Evolutionary conservation across 2,113 vertebrate species (phyloP).

Genomic region (Opisthocomus hoazin): DNA sequence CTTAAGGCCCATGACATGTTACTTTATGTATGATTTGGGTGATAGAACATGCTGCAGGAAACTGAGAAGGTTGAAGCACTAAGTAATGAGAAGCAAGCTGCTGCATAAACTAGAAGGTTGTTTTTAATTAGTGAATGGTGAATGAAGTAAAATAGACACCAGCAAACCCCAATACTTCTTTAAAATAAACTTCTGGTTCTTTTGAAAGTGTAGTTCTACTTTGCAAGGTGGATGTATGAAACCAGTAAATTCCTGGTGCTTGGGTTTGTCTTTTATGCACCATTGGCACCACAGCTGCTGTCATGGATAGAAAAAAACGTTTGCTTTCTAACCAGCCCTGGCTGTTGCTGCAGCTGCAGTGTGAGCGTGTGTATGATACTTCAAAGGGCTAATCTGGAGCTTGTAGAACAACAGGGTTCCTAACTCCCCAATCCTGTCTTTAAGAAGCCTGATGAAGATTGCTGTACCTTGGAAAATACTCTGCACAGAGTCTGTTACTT

Average conservation of each 20-base stretch:
- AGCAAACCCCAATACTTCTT: not conserved
- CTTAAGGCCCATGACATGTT: not conserved
- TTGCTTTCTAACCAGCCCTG: not conserved
- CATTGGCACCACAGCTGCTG: fast-evolving
- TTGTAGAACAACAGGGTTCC: not conserved
- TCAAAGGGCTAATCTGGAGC: not conserved
- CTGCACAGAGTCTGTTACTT: not conserved
- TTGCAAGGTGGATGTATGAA: not conserved
- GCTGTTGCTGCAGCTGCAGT: not conserved
- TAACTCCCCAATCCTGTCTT: not conserved
- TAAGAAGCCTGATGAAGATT: not conserved
- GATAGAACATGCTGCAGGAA: not conserved
- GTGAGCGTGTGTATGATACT: not conserved
- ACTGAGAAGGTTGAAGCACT: not conserved
- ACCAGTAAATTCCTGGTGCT: not conserved
- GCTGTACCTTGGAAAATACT: not conserved
- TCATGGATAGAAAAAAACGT: not conserved
- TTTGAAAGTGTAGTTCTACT: not conserved
- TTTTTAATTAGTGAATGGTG: not conserved
- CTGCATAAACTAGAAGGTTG: not conserved
- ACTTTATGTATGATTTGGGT: not conserved
- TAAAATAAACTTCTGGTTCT: not conserved
- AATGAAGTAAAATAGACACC: not conserved
- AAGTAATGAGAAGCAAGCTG: not conserved
- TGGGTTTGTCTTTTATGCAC: not conserved